Base-by-base conservation (phyloP, 2,113 vertebrate genomes). In the Leucoraja erinaceus region DNA sequence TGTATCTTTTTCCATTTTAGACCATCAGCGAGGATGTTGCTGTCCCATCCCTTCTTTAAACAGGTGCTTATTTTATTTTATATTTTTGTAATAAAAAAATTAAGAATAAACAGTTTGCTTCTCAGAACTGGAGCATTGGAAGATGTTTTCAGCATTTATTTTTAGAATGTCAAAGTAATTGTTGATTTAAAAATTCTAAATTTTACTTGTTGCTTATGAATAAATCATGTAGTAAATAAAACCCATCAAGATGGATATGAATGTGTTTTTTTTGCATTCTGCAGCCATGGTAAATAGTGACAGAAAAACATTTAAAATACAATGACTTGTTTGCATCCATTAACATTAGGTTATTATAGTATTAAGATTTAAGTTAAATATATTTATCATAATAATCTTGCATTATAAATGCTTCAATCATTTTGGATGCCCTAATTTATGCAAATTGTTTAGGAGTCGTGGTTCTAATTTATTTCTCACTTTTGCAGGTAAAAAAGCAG, bases 41-140 rank as follows among this genome's bases (percentile, higher is more conserved):
- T 99, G 94, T 97, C 96, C 12, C 99, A 99, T 93, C 96, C 96
- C 91, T 99, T 99, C 96, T 99, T 99, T 96, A 99, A 96, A 94
- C 97, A 98, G 98, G 98, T 99, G 81, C 94, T 97, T 94, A 93
- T 92, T 84, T 93, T n/a, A 56, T 86, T 93, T 8, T 20, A 72
- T 93, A 93, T 93, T 61, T 91, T 84, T 20, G 56, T 94, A 5
- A 11, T 95, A 79, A 94, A 77, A 94, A 91, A 78, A 25, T 75
- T 74, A n/a, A 54, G 72, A 90, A 76, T 38, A 66, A 20, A 38
- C 79, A 81, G 28, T 33, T 28, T 16, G 56, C 28, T 31, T 25
- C 10, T 86, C 14, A n/a, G 12, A 63, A 31, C 10, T 59, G 25
- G n/a, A 25, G 38, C 28, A n/a, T 10, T 68, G 14, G 22, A 14